Base-by-base conservation (phyloP, 2,113 vertebrate genomes). In the Polyodon spathula region DNA sequence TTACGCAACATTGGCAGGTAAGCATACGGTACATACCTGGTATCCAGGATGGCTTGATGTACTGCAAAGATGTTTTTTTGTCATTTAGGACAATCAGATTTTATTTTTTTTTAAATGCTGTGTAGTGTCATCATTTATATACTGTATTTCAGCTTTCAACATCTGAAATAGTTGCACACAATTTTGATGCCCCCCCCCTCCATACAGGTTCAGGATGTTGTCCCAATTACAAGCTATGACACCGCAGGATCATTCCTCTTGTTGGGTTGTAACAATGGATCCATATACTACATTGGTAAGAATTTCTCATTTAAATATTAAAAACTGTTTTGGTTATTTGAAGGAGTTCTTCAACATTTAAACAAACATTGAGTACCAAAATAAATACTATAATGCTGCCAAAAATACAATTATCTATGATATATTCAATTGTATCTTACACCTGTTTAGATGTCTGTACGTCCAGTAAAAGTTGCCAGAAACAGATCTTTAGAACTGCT, bases 1-100 rank as follows among this genome's bases (percentile, higher is more conserved):
- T 98, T 75, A 98, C 95, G 39, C 95, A 98, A 70, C 95, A 98
- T 69, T 98, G 94, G 95, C 95, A 98, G 90, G 95, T 97, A 58
- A 54, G 63, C n/a, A n/a, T n/a, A n/a, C n/a, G n/a, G n/a, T n/a
- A n/a, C n/a, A n/a, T 14, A 37, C 15, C 40, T n/a, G n/a, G n/a
- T 46, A 56, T 59, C 39, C 46, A n/a, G 58, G 64, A n/a, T 2
- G 40, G 11, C 38, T 43, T 58, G 65, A 60, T n/a, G n/a, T n/a
- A n/a, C n/a, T n/a, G n/a, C n/a, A n/a, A n/a, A n/a, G n/a, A n/a
- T n/a, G n/a, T n/a, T n/a, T n/a, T n/a, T n/a, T n/a, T n/a, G n/a
- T n/a, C n/a, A n/a, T n/a, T n/a, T n/a, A n/a, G n/a, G n/a, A n/a
- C n/a, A n/a, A n/a, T n/a, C n/a, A n/a, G n/a, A n/a, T n/a, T 50